Evolutionary conservation across 1,140 invertebrate species (phyloP).

Genomic region (Drosophila ogumai): DNA sequence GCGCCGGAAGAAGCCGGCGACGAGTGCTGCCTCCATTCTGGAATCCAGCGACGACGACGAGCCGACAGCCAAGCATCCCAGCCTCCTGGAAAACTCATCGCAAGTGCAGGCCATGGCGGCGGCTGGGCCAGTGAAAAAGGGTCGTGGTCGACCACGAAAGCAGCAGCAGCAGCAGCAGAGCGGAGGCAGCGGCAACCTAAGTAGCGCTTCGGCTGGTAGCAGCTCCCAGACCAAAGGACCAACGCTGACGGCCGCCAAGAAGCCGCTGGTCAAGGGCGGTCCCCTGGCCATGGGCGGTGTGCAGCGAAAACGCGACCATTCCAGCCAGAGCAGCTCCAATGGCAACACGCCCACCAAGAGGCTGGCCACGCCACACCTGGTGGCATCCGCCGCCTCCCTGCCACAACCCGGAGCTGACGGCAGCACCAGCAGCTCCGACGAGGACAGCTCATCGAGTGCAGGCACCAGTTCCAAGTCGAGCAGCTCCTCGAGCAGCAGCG

Average conservation of each 20-base stretch:
- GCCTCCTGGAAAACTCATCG: constrained; percentile 31
- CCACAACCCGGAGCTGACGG: neutral
- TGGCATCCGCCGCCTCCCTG: constrained; percentile 8
- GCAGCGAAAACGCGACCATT: constrained; percentile 47
- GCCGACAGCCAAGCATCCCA: constrained; percentile 50
- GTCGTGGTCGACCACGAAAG: constrained; percentile 78
- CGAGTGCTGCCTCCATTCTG: constrained; percentile 31
- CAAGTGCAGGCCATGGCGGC: constrained; percentile 13
- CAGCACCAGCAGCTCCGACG: constrained; percentile 52
- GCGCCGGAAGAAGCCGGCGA: constrained; percentile 61
- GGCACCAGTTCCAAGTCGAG: constrained; percentile 62
- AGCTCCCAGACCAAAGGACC: constrained; percentile 72
- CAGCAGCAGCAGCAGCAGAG: constrained; percentile 40
- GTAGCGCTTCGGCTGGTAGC: constrained; percentile 54
- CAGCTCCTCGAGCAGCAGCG: constrained; percentile 54
- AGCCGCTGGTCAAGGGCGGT: constrained; percentile 57
- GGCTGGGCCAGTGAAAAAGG: constrained; percentile 55
- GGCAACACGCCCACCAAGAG: constrained; percentile 71
- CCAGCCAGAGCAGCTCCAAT: constrained; percentile 69
- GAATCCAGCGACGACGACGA: constrained; percentile 83
- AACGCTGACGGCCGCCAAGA: constrained; percentile 76
- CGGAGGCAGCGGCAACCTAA: constrained; percentile 54
- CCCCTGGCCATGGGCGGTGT: constrained; percentile 19
- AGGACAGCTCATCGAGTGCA: constrained; percentile 60
- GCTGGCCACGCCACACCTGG: constrained; percentile 27